Conservation (phyloP, 2,113 vertebrate genomes). For the Tinamus guttatus region DNA sequence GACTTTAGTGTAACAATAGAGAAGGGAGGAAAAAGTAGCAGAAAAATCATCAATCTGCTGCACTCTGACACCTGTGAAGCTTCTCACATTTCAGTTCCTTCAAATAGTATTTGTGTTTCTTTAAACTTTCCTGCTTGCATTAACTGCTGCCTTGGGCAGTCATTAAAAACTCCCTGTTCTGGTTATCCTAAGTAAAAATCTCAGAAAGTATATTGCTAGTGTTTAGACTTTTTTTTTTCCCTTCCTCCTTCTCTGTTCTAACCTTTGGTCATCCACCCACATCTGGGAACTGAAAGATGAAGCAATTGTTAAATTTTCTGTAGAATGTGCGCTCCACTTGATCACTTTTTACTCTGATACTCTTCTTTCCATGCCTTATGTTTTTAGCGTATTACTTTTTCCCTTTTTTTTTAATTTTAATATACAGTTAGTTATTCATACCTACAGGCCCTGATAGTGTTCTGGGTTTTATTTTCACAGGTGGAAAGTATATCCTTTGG, state of each 20-base stretch:
- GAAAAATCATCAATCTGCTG: neutral
- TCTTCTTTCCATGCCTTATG: neutral
- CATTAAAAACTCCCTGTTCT: neutral
- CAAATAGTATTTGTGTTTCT: neutral
- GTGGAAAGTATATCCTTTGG: neutral
- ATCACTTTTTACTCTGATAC: neutral
- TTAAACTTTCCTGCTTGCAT: neutral
- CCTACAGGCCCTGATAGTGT: rapidly evolving
- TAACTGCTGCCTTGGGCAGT: neutral
- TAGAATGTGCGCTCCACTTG: neutral
- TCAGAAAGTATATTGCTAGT: neutral
- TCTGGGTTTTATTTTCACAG: neutral
- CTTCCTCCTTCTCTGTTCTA: neutral
- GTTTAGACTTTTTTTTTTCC: neutral
- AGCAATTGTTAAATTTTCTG: neutral
- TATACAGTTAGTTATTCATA: neutral
- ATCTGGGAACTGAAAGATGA: neutral
- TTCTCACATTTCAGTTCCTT: neutral
- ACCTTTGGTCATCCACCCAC: neutral
- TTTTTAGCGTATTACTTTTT: neutral
- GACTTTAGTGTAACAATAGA: neutral
- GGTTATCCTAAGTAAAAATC: neutral
- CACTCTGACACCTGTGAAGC: neutral
- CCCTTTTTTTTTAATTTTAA: neutral
- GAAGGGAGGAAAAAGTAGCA: neutral